A percentile compares a stretch with the other conserved stretches of the same genome.
phyloP scores from a whole-genome alignment of 2,888 invertebrate genomes.

The Chorisops tibialis region DNA sequence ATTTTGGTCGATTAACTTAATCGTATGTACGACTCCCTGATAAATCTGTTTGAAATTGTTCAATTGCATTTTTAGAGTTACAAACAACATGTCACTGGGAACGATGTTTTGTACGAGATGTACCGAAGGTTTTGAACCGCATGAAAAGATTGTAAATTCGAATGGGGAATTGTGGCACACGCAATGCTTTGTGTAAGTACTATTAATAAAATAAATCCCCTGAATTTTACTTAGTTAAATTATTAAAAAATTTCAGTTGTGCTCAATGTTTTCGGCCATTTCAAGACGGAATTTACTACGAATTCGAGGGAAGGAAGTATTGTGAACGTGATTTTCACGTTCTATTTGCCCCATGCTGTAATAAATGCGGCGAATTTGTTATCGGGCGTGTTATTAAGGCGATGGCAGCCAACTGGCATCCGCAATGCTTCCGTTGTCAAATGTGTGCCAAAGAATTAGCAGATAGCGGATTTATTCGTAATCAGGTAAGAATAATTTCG shows the following conservation, averaged over 20 bases:
- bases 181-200: constrained; percentile 94
- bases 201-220: background rate
- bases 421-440: constrained; percentile 95
- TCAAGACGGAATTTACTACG: constrained; percentile 96
- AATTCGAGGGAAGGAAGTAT: constrained; percentile 98
- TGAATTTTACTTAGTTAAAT: too few species aligned
- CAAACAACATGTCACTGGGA: constrained; percentile 74
- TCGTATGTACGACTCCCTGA: background rate
- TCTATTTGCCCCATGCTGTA: constrained; percentile 89
- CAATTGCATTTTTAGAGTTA: constrained; percentile 22
- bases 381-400: constrained; percentile 99
- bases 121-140: constrained; percentile 90
- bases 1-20: background rate
- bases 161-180: constrained; percentile 99
- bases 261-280: constrained; percentile 98
- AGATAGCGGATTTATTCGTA: constrained; percentile 95
- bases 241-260: constrained; percentile 61
- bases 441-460: constrained; percentile 88
- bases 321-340: constrained; percentile 99
- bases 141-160: constrained; percentile 98
- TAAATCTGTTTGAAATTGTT: too few species aligned
- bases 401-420: constrained; percentile 99
- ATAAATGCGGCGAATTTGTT: constrained; percentile 88
- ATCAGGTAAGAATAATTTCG: constrained; percentile 58
- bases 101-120: constrained; percentile 95